phyloP scores from a whole-genome alignment of 2,888 invertebrate species.

The Germaria angustata region DNA sequence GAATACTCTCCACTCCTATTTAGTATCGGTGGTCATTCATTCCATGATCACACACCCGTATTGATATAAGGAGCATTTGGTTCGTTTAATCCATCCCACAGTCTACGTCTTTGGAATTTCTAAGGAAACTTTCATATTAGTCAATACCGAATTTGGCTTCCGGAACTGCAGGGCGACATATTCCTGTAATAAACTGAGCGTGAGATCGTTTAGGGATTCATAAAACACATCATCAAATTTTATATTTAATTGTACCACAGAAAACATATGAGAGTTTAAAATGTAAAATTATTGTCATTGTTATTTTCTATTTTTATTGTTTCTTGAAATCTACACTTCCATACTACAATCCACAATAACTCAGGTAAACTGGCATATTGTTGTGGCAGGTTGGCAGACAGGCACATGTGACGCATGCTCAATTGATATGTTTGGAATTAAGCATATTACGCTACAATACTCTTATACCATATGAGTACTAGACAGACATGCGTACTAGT shows the following conservation, averaged over 20 bases:
- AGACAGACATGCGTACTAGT: not conserved
- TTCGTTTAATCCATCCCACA: too few species aligned
- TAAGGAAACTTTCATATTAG: too few species aligned
- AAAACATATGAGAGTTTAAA: not conserved
- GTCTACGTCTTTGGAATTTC: too few species aligned
- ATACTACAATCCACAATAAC: not conserved
- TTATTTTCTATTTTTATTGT: not conserved
- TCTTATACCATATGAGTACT: too few species aligned
- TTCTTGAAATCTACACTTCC: not conserved
- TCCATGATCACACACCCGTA: too few species aligned
- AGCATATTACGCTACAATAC: not conserved
- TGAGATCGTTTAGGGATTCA: conserved; percentile 5
- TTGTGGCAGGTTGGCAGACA: conserved; percentile 10
- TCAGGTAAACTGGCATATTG: conserved; percentile 6
- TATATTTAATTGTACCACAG: not conserved
- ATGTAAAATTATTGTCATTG: not conserved
- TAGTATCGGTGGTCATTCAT: too few species aligned
- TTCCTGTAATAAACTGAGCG: not conserved
- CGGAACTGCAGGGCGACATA: too few species aligned
- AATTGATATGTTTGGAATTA: conserved; percentile 4
- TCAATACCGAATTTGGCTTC: too few species aligned
- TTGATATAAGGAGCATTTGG: too few species aligned
- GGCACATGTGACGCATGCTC: conserved; percentile 55
- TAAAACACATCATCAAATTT: conserved; percentile 4
- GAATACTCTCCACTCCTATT: too few species aligned